Base-by-base conservation (phyloP, 2,888 invertebrate species). In the Mylabris sibirica region DNA sequence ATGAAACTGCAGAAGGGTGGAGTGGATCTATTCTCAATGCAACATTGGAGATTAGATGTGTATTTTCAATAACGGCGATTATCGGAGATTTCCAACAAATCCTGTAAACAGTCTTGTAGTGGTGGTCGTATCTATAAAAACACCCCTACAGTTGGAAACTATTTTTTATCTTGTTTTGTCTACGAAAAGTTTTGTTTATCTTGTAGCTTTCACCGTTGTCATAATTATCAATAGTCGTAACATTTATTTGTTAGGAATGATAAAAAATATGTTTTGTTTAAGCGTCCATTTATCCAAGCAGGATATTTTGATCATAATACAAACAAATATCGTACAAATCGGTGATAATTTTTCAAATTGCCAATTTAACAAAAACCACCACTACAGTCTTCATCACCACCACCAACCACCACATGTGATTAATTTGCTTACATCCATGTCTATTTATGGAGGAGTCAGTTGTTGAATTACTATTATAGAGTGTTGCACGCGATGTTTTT, bases 351-450 rank as follows among this genome's bases (percentile, higher is more conserved):
- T 26, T 57, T 57, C 57, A 26, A 20, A 24, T 57, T 24, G 57
- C n/a, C 57, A 57, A 57, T 57, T 14, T 57, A 57, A 57, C 26
- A 57, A 57, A 57, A 57, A 6, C 53, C 12, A 53, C 22, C 22
- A 22, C 44, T 5, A 35, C 35, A 6, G 14, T 9, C 6, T 34
- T 38, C 38, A 38, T 38, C 38, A 57, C 57, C 26, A 57, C 57
- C 24, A 24, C 12, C 11, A n/a, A 57, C 9, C 14, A 22, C 22
- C 4, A 53, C 11, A 24, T 57, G 24, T 65, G 65, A 65, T 65
- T 60, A 65, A 65, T 65, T 60, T 60, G 60, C 60, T 59, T 49
- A 41, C 60, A 60, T 65, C 60, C 53, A 64, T 53, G 59, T 64
- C 64, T 65, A 65, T 65, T 60, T 60, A 60, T 60, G 57, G 57